Conservation (phyloP, 2,888 invertebrate species). For the Acanthosepion pharaonis region DNA sequence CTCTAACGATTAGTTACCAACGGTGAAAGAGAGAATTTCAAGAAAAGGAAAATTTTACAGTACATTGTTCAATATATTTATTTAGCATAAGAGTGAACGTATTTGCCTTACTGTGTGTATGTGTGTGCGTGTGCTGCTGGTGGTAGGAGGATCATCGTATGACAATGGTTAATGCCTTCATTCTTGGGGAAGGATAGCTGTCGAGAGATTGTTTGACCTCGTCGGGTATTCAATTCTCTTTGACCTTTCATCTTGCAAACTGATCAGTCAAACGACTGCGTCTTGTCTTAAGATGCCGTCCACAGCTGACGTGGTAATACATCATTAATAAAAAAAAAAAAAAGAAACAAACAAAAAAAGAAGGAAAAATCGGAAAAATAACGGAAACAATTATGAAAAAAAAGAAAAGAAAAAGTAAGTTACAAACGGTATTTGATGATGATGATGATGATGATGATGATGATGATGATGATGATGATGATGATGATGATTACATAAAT, state of each 20-base stretch:
- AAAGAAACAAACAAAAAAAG: background rate
- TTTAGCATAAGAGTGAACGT: background rate
- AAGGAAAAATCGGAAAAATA: background rate
- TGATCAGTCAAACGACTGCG: background rate
- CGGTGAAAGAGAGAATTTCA: background rate
- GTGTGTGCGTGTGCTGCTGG: background rate
- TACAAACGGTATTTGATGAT: background rate
- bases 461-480: background rate
- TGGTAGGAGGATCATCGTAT: background rate
- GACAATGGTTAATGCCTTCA: background rate
- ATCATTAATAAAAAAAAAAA: background rate
- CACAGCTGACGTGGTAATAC: constrained; percentile 33
- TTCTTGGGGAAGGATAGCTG: background rate
- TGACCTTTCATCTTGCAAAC: background rate
- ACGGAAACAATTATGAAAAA: background rate
- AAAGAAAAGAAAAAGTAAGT: background rate
- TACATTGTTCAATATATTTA: background rate
- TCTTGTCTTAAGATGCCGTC: constrained; percentile 14
- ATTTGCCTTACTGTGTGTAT: background rate
- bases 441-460: background rate
- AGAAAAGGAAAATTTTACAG: background rate
- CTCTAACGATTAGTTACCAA: background rate
- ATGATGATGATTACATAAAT: background rate
- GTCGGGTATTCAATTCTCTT: constrained; percentile 8
- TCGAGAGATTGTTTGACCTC: background rate